phyloP scores from a whole-genome alignment of 2,113 vertebrate genomes.

The Bostrychus sinensis region DNA sequence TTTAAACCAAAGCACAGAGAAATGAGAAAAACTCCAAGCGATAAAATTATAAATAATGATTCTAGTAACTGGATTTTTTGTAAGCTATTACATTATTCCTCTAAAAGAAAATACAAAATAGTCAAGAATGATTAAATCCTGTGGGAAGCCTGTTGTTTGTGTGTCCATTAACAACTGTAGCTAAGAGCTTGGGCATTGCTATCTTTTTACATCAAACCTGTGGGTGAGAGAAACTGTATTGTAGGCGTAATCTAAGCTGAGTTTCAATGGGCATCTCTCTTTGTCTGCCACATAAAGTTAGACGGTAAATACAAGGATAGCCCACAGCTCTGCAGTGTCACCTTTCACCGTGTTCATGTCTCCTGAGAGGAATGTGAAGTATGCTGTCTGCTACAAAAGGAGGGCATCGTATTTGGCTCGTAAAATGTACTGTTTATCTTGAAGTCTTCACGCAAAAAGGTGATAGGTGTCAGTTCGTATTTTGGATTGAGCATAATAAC shows the following conservation, averaged over 20 bases:
- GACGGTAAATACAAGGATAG: not conserved
- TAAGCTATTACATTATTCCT: too few relatives aligned
- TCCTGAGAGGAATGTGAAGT: constrained; percentile 12
- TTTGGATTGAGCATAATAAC: too few relatives aligned
- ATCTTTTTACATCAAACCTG: not conserved
- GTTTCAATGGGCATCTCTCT: not conserved
- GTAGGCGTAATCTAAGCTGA: not conserved
- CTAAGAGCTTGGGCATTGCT: not conserved
- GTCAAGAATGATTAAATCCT: too few relatives aligned
- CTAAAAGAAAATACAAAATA: too few relatives aligned
- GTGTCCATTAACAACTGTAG: too few relatives aligned
- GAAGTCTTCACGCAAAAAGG: too few relatives aligned
- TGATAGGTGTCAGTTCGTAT: too few relatives aligned
- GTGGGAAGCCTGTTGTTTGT: too few relatives aligned
- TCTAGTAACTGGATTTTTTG: too few relatives aligned
- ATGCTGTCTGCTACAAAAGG: not conserved
- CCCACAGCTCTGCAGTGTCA: constrained; percentile 2
- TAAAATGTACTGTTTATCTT: not conserved
- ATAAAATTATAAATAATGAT: too few relatives aligned
- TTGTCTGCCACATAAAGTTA: not conserved
- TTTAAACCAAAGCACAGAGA: too few relatives aligned
- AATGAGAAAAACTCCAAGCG: too few relatives aligned
- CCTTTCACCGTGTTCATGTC: not conserved
- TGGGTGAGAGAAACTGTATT: not conserved
- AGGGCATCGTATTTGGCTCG: not conserved